Conservation (phyloP, 2,113 vertebrate species). For the Zosterops pallidus region DNA sequence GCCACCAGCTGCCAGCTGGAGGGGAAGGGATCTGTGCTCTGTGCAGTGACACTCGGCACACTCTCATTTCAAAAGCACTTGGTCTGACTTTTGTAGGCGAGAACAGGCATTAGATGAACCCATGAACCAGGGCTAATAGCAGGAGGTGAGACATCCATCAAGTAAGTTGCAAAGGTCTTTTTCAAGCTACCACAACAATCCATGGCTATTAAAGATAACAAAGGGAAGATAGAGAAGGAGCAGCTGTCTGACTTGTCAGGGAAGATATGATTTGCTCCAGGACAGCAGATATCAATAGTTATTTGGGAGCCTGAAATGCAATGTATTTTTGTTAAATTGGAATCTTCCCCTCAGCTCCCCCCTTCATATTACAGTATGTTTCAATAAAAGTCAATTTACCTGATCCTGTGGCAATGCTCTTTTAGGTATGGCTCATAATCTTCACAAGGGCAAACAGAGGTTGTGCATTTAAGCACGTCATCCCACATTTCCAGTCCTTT, state of each 20-base stretch:
- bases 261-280: slow-evolving; percentile 56
- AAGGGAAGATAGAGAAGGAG: slow-evolving; percentile 37
- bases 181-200: slow-evolving; percentile 2
- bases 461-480: background rate
- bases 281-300: slow-evolving; percentile 63
- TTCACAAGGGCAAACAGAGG: slow-evolving; percentile 42
- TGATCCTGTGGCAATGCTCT: background rate
- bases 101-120: background rate
- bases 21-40: background rate
- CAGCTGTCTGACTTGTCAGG: slow-evolving; percentile 45
- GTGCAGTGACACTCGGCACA: background rate
- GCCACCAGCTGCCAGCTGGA: background rate
- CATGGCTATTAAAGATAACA: slow-evolving; percentile 50
- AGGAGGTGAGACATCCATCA: slow-evolving; percentile 24
- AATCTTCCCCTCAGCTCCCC: background rate
- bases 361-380: slow-evolving; percentile 9
- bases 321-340: slow-evolving; percentile 42
- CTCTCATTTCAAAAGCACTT: background rate
- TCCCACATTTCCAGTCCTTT: slow-evolving; percentile 18
- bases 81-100: background rate
- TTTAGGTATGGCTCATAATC: slow-evolving; percentile 47
- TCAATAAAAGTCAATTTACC: slow-evolving; percentile 61
- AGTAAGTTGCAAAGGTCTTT: background rate
- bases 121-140: slow-evolving; percentile 27
- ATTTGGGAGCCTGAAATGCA: slow-evolving; percentile 49